Evolutionary conservation across 2,797 vertebrate species (phyloP).

Genomic region (Anolis apletophallus): DNA sequence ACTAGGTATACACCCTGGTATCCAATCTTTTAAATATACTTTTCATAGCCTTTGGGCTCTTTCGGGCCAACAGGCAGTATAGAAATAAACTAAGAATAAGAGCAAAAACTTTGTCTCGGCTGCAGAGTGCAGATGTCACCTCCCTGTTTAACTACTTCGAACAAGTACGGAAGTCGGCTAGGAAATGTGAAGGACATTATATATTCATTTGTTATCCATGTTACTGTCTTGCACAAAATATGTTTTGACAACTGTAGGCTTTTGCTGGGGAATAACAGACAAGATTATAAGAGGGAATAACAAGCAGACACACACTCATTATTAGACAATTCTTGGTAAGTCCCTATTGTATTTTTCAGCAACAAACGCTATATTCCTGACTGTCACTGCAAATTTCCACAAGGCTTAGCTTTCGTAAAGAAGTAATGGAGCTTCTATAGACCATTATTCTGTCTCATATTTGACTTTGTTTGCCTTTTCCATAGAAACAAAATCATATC

Average conservation of each 20-base stretch:
- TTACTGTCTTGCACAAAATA: neutral
- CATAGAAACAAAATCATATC: neutral
- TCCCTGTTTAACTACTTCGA: neutral
- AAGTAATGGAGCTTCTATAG: neutral
- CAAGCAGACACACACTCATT: neutral
- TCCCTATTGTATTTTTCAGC: neutral
- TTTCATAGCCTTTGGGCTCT: neutral
- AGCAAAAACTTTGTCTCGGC: neutral
- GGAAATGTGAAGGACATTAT: neutral
- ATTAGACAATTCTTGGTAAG: neutral
- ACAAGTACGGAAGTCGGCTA: neutral
- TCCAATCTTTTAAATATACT: neutral
- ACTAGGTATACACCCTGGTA: too few relatives aligned
- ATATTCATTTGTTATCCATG: neutral
- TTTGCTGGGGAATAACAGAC: neutral
- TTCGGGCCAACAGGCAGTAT: neutral
- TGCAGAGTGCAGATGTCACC: neutral
- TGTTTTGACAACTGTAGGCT: neutral
- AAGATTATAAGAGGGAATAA: neutral
- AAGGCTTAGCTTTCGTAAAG: neutral
- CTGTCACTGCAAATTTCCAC: neutral
- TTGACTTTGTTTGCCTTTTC: neutral
- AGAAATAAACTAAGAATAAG: neutral
- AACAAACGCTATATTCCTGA: neutral
- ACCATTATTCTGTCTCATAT: neutral